Percentiles rank a stretch among this genome's conserved stretches.
phyloP scores from a whole-genome alignment of 2,113 vertebrate species.

The Forbesichthys papilliferus region DNA sequence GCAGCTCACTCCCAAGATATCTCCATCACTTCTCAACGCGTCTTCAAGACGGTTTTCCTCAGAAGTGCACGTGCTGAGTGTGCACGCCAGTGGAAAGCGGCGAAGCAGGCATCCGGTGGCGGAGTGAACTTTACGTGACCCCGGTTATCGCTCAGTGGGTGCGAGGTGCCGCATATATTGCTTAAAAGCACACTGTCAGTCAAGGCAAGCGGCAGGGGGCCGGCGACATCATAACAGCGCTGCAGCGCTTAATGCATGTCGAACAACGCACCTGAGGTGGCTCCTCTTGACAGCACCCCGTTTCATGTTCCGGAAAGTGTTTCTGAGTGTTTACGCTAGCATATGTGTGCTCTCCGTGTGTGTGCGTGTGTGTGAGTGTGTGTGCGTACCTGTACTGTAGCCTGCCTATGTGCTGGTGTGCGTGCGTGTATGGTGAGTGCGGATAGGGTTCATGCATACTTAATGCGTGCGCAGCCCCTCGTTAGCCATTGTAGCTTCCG shows the following conservation, averaged over 20 bases:
- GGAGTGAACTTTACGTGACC: constrained; percentile 67
- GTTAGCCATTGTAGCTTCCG: constrained; percentile 52
- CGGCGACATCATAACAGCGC: constrained; percentile 69
- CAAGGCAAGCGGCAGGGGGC: constrained; percentile 55
- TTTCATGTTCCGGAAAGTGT: constrained; percentile 35
- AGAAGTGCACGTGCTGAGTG: not conserved
- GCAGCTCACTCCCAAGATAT: too few species aligned
- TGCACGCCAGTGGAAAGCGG: constrained; percentile 1
- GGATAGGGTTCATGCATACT: constrained; percentile 66
- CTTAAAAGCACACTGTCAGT: constrained; percentile 65
- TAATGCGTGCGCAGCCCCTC: constrained; percentile 64
- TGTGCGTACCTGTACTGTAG: constrained; percentile 4
- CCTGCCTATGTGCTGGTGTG: constrained; percentile 25
- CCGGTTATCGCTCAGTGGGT: constrained; percentile 52
- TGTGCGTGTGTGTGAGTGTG: constrained; percentile 36
- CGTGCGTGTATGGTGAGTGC: constrained; percentile 28
- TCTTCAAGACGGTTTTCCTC: too few species aligned
- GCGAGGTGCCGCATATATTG: constrained; percentile 60
- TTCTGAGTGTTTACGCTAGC: not conserved
- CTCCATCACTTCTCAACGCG: too few species aligned
- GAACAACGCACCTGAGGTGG: constrained; percentile 67
- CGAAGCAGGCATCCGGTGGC: not conserved
- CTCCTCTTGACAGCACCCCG: constrained; percentile 48
- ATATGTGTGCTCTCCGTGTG: constrained; percentile 11
- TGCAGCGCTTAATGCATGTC: constrained; percentile 75